Percentiles rank a stretch among this genome's conserved stretches.
These are phyloP conservation scores for Amphiduros pacificus DNA, from an alignment of 2,888 invertebrate genomes.

Conservation along the genomic window DNA sequence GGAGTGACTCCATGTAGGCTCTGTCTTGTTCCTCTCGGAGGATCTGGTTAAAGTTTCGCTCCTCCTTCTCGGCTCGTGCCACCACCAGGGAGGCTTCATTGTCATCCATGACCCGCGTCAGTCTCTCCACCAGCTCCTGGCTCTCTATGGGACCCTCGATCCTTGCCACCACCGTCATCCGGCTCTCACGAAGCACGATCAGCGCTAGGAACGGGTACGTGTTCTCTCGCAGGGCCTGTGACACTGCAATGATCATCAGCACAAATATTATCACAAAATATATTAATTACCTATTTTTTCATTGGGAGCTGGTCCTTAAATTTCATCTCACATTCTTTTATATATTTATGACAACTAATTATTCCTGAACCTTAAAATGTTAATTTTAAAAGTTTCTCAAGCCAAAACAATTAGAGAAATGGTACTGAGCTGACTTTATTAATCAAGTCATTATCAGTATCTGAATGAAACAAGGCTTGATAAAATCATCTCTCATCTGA, in stretches of 20 bases:
- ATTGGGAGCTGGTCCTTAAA: no score
- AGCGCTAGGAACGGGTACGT: constrained; percentile 87
- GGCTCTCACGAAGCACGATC: constrained; percentile 84
- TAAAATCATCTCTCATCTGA: no score
- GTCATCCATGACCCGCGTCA: constrained; percentile 77
- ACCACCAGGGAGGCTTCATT: constrained; percentile 86
- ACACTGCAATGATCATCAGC: constrained; percentile 69
- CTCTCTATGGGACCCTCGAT: constrained; percentile 80
- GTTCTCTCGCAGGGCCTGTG: constrained; percentile 81
- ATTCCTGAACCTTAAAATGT: no score
- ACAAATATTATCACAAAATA: no score
- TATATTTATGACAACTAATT: no score
- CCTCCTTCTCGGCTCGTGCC: constrained; percentile 74
- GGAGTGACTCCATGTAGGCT: constrained; percentile 87
- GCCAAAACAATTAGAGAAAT: no score
- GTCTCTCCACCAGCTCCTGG: constrained; percentile 71
- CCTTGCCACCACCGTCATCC: constrained; percentile 89
- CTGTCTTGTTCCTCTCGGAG: constrained; percentile 89
- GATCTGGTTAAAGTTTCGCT: constrained; percentile 71
- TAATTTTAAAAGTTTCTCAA: no score
- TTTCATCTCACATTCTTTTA: no score
- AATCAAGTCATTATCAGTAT: no score
- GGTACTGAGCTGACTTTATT: no score
- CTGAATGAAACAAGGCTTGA: no score
- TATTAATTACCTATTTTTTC: no score